phyloP scores from a whole-genome alignment of 2,797 vertebrate species.

The Gallinago nigripennis region DNA sequence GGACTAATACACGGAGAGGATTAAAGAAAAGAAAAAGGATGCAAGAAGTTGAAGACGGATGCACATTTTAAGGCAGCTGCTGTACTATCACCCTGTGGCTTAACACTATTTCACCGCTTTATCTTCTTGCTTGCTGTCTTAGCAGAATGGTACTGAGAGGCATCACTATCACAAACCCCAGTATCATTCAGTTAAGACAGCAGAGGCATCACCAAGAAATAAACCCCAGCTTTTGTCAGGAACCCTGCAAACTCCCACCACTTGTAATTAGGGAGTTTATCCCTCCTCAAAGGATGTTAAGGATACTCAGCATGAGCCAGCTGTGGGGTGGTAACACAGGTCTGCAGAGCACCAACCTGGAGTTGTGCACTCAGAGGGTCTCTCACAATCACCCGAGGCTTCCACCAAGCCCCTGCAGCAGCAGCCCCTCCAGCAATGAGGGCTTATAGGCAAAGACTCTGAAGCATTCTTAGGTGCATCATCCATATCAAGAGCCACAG shows the following conservation, averaged over 20 bases:
- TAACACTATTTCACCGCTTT: neutral
- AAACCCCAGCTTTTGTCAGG: neutral
- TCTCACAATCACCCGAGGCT: neutral
- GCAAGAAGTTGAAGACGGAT: neutral
- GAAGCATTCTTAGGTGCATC: neutral
- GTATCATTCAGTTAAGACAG: neutral
- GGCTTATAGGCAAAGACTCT: neutral
- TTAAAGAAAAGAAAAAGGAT: neutral
- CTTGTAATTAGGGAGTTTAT: neutral
- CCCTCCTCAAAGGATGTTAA: neutral
- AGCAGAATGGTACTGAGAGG: neutral
- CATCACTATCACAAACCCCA: neutral
- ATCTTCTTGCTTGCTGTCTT: neutral
- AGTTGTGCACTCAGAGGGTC: rapidly evolving
- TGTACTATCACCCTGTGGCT: neutral
- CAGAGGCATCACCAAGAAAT: neutral
- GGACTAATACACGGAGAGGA: neutral
- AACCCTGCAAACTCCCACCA: neutral
- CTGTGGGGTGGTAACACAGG: neutral
- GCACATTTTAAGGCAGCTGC: neutral
- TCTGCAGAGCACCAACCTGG: neutral
- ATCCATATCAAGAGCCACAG: neutral
- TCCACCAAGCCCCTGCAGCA: neutral
- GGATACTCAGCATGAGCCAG: neutral
- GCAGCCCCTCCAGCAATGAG: neutral